Conservation (phyloP, 2,888 invertebrate genomes). For the Melangyna quadrimaculata region DNA sequence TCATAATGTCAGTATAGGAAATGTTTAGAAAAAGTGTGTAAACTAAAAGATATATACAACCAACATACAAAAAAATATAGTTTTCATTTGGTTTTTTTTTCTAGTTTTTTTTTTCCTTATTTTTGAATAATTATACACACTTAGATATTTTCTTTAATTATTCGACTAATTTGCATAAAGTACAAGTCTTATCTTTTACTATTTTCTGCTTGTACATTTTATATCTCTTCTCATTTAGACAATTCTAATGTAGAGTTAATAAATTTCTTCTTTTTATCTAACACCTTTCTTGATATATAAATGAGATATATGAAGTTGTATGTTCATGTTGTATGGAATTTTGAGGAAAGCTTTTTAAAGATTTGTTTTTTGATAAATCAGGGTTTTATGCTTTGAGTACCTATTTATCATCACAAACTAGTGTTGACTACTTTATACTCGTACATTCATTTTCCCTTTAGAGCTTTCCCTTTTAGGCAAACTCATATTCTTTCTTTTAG, state of each 20-base stretch:
- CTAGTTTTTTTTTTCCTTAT: neutral
- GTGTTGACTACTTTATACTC: too few relatives aligned
- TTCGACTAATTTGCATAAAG: constrained; percentile 47
- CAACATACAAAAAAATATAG: constrained; percentile 17
- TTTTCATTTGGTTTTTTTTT: constrained; percentile 37
- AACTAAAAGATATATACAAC: neutral
- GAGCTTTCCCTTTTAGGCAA: too few relatives aligned
- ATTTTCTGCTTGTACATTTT: neutral
- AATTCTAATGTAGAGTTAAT: constrained; percentile 42
- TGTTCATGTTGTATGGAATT: too few relatives aligned
- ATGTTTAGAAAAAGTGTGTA: constrained; percentile 35
- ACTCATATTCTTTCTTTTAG: too few relatives aligned
- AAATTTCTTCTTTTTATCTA: neutral
- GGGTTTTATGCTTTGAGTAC: too few relatives aligned
- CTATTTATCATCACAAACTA: too few relatives aligned
- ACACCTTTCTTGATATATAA: neutral
- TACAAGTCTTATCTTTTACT: neutral
- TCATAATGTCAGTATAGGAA: constrained; percentile 16
- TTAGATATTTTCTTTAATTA: constrained; percentile 49
- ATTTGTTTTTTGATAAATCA: neutral
- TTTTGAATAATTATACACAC: constrained; percentile 47
- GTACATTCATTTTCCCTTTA: too few relatives aligned
- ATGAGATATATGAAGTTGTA: too few relatives aligned
- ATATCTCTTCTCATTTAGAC: constrained; percentile 3
- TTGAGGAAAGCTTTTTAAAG: neutral